phyloP scores from a whole-genome alignment of 2,888 invertebrate species.

The Nomada lathburiana region DNA sequence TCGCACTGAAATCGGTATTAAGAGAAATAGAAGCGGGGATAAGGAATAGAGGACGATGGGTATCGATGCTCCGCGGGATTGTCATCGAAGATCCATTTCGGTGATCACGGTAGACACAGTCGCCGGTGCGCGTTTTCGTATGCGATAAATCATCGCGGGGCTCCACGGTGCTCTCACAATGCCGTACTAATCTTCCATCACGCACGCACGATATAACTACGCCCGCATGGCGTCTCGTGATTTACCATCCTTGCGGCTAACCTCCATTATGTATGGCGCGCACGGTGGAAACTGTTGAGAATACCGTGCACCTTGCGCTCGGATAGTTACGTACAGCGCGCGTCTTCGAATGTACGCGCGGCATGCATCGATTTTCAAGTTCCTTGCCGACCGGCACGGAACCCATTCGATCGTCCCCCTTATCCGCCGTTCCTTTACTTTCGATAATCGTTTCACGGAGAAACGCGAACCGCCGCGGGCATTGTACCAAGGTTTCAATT shows the following conservation, averaged over 20 bases:
- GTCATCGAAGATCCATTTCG: slow-evolving; percentile 63
- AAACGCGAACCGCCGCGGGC: not conserved
- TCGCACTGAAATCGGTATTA: no score
- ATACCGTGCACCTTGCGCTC: slow-evolving; percentile 81
- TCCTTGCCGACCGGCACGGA: slow-evolving; percentile 36
- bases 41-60: not conserved
- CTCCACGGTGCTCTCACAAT: slow-evolving; percentile 82
- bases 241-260: slow-evolving; percentile 84
- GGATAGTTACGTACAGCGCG: slow-evolving; percentile 69
- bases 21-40: not conserved
- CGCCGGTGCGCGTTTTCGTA: slow-evolving; percentile 68
- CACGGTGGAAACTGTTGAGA: slow-evolving; percentile 82
- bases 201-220: slow-evolving; percentile 84
- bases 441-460: not conserved
- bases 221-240: slow-evolving; percentile 84
- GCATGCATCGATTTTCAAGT: slow-evolving; percentile 57
- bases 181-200: slow-evolving; percentile 84
- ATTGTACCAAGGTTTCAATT: not conserved
- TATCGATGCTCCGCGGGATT: slow-evolving; percentile 1
- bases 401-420: slow-evolving; percentile 21
- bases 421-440: slow-evolving; percentile 22
- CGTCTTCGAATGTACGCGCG: slow-evolving; percentile 64
- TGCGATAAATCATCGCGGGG: slow-evolving; percentile 82
- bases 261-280: slow-evolving; percentile 83
- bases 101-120: slow-evolving; percentile 49